Base-by-base conservation (phyloP, 2,888 invertebrate genomes). In the Spialia ferax region DNA sequence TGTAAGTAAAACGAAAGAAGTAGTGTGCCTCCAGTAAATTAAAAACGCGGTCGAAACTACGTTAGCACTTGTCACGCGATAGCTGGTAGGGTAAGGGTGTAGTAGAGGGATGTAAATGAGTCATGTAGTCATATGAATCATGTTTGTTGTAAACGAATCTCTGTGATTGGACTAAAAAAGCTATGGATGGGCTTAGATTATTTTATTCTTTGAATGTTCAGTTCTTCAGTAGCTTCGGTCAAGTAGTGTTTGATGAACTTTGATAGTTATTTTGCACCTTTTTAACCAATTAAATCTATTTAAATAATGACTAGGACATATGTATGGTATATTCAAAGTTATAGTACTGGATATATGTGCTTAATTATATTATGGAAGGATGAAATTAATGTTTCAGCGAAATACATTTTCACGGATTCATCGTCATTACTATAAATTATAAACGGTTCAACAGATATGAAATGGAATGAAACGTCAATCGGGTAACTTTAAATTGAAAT, bases 381-480 rank as follows among this genome's bases (percentile, higher is more conserved):
- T n/a, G 52, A 23, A 22, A 52, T 42, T 15, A 23, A 26, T 32
- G 1, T 62, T 20, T n/a, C 56, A 20, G 22, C 56, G 23, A 56
- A 55, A 63, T 63, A 20, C 10, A 56, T 64, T 64, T 64, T 48
- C 45, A n/a, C 32, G 48, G 8, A 32, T 35, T 35, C 57, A 50
- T 64, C 32, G 15, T n/a, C 23, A 65, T 65, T 57, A 59, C 26
- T 35, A 57, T 64, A 50, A 57, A 59, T 65, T 52, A 65, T 57
- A 59, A 32, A 35, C 50, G 18, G 54, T 59, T 52, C 59, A 60
- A 50, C 38, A 59, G 50, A 59, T 57, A 59, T 13, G 35, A 35
- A 59, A 64, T 57, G 64, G 56, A 66, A 65, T 57, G 64, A 59
- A 66, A 65, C 18, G 52, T 66, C 59, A 42, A 42, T 66, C 38